Percentiles rank a stretch among this genome's conserved stretches.
Evolutionary conservation across 2,888 invertebrate genomes (phyloP).

Genomic region (Ramazzottius varieornatus): DNA sequence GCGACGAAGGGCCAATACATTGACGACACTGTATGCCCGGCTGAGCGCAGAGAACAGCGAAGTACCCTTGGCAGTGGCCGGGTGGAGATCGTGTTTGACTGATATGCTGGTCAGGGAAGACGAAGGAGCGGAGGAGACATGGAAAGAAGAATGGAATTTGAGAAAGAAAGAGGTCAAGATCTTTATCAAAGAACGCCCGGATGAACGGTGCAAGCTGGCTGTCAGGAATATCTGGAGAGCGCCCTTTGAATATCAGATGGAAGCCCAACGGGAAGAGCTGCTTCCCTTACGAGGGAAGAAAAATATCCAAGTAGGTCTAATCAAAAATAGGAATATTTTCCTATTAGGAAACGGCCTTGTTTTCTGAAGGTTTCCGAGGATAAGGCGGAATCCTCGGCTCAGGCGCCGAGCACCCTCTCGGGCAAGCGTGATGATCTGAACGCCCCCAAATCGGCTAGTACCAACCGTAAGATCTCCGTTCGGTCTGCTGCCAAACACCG

Average conservation of each 20-base stretch:
- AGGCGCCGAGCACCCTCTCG: no score
- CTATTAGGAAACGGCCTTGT: no score
- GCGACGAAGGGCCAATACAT: neutral
- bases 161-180: neutral
- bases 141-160: neutral
- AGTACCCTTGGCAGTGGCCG: neutral
- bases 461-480: no score
- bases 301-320: no score
- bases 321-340: no score
- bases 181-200: neutral
- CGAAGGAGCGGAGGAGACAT: neutral
- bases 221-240: neutral
- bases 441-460: no score
- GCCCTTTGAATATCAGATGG: neutral
- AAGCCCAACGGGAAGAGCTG: neutral
- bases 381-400: no score
- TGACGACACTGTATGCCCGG: neutral
- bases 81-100: neutral
- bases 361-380: no score
- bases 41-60: neutral
- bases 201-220: neutral
- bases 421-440: no score
- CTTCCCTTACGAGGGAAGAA: neutral
- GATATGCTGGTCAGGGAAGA: neutral
- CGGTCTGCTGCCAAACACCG: no score